phyloP scores from a whole-genome alignment of 2,113 vertebrate species.

The Taxidea taxus region DNA sequence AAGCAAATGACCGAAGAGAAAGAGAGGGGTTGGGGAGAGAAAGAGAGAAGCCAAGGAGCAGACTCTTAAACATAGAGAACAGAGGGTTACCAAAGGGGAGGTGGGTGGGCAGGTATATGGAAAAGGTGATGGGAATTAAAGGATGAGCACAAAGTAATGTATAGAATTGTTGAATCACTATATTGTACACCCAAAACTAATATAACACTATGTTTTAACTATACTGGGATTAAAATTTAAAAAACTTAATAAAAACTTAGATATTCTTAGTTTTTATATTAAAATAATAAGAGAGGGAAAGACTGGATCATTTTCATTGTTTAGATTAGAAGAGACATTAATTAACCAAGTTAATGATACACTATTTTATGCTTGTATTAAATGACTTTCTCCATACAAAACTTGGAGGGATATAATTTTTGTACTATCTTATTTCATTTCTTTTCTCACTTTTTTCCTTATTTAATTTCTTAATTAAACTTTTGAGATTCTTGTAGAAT shows the following conservation, averaged over 20 bases:
- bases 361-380: neutral
- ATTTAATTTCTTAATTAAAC: neutral
- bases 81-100: neutral
- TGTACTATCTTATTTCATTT: neutral
- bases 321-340: neutral
- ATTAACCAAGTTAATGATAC: neutral
- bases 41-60: neutral
- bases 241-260: neutral
- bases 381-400: neutral
- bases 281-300: neutral
- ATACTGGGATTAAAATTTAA: neutral
- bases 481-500: neutral
- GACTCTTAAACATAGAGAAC: neutral
- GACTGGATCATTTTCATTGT: neutral
- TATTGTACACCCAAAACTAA: neutral
- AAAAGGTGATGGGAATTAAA: neutral
- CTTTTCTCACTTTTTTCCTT: neutral
- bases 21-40: neutral
- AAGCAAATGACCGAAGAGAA: neutral
- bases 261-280: neutral
- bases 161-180: neutral
- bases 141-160: neutral
- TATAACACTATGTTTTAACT: neutral
- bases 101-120: neutral
- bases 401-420: neutral